These are phyloP conservation scores for Lycophotia porphyrea DNA, from an alignment of 2,888 invertebrate genomes.

Conservation along the genomic window DNA sequence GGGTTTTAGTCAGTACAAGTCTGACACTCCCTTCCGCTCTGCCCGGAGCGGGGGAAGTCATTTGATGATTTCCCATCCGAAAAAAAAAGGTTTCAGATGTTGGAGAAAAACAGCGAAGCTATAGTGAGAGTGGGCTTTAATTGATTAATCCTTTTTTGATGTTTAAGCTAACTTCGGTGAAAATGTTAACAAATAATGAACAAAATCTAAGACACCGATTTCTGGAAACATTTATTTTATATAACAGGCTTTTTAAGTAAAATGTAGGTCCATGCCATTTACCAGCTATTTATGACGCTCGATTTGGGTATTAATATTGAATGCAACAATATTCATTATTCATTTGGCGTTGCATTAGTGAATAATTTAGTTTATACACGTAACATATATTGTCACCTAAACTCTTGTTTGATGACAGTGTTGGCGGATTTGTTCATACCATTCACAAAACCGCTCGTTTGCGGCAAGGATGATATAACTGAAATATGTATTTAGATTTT, in stretches of 20 bases:
- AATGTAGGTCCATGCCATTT: background rate
- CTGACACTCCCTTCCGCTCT: no score
- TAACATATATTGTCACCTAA: constrained; percentile 22
- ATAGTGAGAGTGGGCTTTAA: background rate
- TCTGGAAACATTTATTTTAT: background rate
- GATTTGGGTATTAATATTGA: background rate
- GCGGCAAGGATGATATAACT: no score
- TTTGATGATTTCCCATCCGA: no score
- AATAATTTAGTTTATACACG: constrained; percentile 42
- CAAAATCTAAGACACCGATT: no score
- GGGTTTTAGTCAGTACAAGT: no score
- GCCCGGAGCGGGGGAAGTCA: no score
- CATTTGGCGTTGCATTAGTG: constrained; percentile 19
- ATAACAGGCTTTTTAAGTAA: background rate
- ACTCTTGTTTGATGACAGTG: constrained; percentile 14
- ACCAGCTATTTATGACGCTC: background rate
- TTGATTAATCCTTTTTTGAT: background rate
- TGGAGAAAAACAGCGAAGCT: background rate
- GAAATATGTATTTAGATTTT: no score
- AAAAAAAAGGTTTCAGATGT: background rate
- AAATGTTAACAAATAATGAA: background rate
- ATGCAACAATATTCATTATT: constrained; percentile 46
- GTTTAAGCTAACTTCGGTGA: background rate
- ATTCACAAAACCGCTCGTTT: background rate
- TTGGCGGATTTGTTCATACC: constrained; percentile 13